phyloP scores from a whole-genome alignment of 2,888 invertebrate genomes.

The Cephus nigrinus region DNA sequence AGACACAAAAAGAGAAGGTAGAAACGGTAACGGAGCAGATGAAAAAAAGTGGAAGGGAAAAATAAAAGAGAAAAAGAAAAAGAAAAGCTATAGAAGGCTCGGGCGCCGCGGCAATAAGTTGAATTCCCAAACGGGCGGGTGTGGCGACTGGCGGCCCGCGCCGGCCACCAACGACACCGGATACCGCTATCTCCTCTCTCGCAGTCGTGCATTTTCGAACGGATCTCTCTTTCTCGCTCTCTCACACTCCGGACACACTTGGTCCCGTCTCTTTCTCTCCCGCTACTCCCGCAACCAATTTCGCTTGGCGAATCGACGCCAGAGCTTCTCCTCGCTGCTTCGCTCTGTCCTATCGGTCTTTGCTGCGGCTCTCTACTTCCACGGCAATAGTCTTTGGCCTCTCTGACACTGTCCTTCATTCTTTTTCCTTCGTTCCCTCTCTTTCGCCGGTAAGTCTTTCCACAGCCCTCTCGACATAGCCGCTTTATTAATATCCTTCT shows the following conservation, averaged over 20 bases:
- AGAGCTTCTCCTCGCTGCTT: background rate
- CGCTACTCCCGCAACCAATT: slow-evolving; percentile 17
- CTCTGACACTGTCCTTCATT: background rate
- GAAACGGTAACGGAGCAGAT: background rate
- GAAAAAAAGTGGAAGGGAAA: background rate
- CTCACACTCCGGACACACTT: slow-evolving; percentile 10
- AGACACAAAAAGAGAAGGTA: background rate
- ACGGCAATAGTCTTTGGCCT: background rate
- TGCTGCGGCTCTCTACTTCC: background rate
- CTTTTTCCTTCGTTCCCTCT: background rate
- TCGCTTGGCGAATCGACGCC: background rate
- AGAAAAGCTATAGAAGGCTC: slow-evolving; percentile 38
- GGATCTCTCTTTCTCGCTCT: slow-evolving; percentile 19
- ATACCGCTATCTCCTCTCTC: slow-evolving; percentile 41
- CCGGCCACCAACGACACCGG: slow-evolving; percentile 56
- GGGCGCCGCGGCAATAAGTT: slow-evolving; percentile 52
- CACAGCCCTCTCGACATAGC: background rate
- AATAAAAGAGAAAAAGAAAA: background rate
- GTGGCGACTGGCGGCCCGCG: slow-evolving; percentile 62
- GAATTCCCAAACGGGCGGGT: slow-evolving; percentile 67
- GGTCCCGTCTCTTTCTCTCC: slow-evolving; percentile 13
- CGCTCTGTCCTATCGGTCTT: background rate
- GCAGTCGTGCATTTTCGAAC: background rate
- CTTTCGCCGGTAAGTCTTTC: background rate
- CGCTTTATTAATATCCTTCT: slow-evolving; percentile 4